phyloP scores from a whole-genome alignment of 2,888 invertebrate genomes.

The Craniophora ligustri region DNA sequence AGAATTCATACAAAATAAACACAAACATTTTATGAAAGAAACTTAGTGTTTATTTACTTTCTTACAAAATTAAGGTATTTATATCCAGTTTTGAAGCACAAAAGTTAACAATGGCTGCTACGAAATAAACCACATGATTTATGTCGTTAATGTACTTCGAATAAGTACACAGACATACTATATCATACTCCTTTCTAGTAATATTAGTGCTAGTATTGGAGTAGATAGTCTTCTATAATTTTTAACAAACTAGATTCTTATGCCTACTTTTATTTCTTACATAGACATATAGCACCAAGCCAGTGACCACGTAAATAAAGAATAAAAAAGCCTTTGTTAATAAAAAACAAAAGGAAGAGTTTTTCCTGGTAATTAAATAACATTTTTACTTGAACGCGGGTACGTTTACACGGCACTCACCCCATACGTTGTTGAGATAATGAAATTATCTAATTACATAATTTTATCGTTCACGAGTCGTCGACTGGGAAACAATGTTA shows the following conservation, averaged over 20 bases:
- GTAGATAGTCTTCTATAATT: too few relatives aligned
- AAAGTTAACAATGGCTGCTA: too few relatives aligned
- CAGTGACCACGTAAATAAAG: neutral
- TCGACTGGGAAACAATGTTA: conserved; percentile 41
- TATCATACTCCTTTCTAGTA: too few relatives aligned
- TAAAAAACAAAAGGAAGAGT: conserved; percentile 23
- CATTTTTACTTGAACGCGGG: conserved; percentile 31
- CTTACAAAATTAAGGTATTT: neutral
- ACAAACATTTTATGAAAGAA: conserved; percentile 3
- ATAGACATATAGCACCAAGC: neutral
- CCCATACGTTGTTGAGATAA: conserved; percentile 46
- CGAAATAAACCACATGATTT: too few relatives aligned
- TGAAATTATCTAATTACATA: conserved; percentile 50
- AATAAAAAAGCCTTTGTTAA: conserved; percentile 12
- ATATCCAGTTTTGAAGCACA: too few relatives aligned
- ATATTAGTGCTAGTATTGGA: too few relatives aligned
- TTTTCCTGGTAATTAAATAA: conserved; percentile 46
- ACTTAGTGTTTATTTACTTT: neutral
- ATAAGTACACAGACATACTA: too few relatives aligned
- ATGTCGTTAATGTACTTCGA: too few relatives aligned
- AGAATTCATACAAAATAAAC: conserved; percentile 21
- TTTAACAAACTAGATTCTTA: too few relatives aligned
- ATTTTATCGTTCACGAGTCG: conserved; percentile 52
- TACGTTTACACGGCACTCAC: conserved; percentile 41
- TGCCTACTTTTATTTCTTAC: neutral